Percentiles rank a stretch among this genome's conserved stretches.
These are phyloP conservation scores for Drosophila eugracilis DNA, from an alignment of 1,140 invertebrate species.

Conservation along the genomic window DNA sequence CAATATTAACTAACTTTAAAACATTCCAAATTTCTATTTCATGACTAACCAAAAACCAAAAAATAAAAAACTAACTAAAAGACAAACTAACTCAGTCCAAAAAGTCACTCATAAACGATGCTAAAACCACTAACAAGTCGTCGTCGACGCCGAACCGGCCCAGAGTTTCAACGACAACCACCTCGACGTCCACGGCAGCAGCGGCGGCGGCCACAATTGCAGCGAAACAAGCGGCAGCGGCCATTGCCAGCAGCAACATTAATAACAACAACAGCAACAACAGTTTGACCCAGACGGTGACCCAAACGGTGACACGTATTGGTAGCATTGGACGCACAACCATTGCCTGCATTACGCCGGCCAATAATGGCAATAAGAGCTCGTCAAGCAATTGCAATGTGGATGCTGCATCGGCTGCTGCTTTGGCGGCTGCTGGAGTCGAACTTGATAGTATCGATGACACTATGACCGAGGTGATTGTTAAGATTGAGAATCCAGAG, in stretches of 20 bases:
- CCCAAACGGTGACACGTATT: slow-evolving; percentile 75
- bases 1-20: slow-evolving; percentile 51
- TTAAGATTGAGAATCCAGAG: slow-evolving; percentile 79
- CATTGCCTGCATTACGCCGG: slow-evolving; percentile 75
- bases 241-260: slow-evolving; percentile 31
- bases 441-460: slow-evolving; percentile 79
- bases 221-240: slow-evolving; percentile 23
- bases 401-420: slow-evolving; percentile 75
- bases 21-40: slow-evolving; percentile 57
- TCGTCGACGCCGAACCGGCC: slow-evolving; percentile 30
- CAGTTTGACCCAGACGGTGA: slow-evolving; percentile 43
- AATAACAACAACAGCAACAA: slow-evolving; percentile 49
- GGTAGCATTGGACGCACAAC: slow-evolving; percentile 81
- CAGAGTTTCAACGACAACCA: slow-evolving; percentile 17
- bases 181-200: slow-evolving; percentile 13
- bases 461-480: slow-evolving; percentile 79
- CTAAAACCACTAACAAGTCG: slow-evolving; percentile 66
- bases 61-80: slow-evolving; percentile 40
- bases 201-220: slow-evolving; percentile 18
- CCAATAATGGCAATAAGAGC: slow-evolving; percentile 56
- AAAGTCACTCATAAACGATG: slow-evolving; percentile 58
- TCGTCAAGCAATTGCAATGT: slow-evolving; percentile 69
- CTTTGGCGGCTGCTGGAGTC: slow-evolving; percentile 74
- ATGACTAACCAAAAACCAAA: slow-evolving; percentile 54
- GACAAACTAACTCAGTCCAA: slow-evolving; percentile 75